Evolutionary conservation across 2,113 vertebrate species (phyloP), one percentile per base, ranked within the genome.

Genomic region (Lota lota): DNA sequence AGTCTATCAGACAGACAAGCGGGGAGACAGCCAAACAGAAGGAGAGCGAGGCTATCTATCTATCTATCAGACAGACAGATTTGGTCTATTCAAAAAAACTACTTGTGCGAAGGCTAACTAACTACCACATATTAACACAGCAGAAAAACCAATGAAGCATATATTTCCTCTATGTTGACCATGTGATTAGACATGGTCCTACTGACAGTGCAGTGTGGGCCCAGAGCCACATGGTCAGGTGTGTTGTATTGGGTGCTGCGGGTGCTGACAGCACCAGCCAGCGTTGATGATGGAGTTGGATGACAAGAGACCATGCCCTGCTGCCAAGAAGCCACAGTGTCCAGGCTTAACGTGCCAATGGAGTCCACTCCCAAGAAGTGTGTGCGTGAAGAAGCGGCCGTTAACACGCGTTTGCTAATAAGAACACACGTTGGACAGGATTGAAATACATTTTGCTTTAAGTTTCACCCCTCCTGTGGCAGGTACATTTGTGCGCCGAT

Each of bases 221-320:
- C 40, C 40, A 1, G 40, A 1, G 12, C 40, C 40, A 14, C 11
- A 8, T 11, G 40, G 8, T 47, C 40, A 47, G 40, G 40, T 47
- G 40, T 47, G 8, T 10, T 47, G 40, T 47, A 14, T 8, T 12
- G 12, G 40, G 40, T 47, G 40, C 6, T 47, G 40, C 8, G 40
- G 1, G 40, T 47, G 40, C 40, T 47, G 40, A 47, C 40, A 47
- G 10, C 28, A 4, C 40, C 10, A 11, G 40, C 10, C 40, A 47
- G 40, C 40, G 40, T 47, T 11, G 85, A 89, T 85, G 82, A 85
- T 86, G 81, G 80, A 85, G 83, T 75, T 86, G 83, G 88, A 88
- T 78, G 83, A 79, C 80, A 78, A 79, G 78, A 64, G 81, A 36
- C 69, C 69, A 65, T 10, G 40, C 40, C 40, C 7, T 14, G 40